Conservation (phyloP, 2,888 invertebrate genomes). For the Drosophila diplacantha region DNA sequence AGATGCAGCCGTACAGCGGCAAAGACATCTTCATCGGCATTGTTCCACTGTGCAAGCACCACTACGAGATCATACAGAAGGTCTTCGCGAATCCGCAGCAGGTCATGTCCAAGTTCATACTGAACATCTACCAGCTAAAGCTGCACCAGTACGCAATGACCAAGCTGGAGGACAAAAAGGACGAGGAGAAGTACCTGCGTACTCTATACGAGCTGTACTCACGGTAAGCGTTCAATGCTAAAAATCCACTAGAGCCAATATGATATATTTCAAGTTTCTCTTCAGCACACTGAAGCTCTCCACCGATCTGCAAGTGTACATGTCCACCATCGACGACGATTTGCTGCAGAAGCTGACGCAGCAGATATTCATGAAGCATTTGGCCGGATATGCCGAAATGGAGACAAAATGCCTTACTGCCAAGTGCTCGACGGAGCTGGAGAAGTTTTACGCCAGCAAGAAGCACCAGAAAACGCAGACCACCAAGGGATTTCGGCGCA, state of each 20-base stretch:
- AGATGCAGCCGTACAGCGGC: constrained; percentile 90
- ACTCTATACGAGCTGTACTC: constrained; percentile 94
- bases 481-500: constrained; percentile 94
- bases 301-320: constrained; percentile 84
- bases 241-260: neutral
- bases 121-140: constrained; percentile 95
- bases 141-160: constrained; percentile 91
- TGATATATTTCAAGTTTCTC: neutral
- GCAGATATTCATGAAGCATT: constrained; percentile 88
- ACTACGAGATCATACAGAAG: constrained; percentile 88
- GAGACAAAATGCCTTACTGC: constrained; percentile 89
- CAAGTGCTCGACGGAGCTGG: constrained; percentile 85
- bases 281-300: constrained; percentile 86
- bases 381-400: constrained; percentile 87
- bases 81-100: constrained; percentile 97
- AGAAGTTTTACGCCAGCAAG: constrained; percentile 93
- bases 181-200: constrained; percentile 91
- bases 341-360: constrained; percentile 87
- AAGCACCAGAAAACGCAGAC: constrained; percentile 96
- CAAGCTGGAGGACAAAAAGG: constrained; percentile 88
- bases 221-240: constrained; percentile 79
- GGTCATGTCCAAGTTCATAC: constrained; percentile 98
- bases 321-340: constrained; percentile 88
- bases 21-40: constrained; percentile 95
- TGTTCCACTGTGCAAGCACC: constrained; percentile 91